phyloP scores from a whole-genome alignment of 1,140 invertebrate genomes.

The Orchestia grillus region DNA sequence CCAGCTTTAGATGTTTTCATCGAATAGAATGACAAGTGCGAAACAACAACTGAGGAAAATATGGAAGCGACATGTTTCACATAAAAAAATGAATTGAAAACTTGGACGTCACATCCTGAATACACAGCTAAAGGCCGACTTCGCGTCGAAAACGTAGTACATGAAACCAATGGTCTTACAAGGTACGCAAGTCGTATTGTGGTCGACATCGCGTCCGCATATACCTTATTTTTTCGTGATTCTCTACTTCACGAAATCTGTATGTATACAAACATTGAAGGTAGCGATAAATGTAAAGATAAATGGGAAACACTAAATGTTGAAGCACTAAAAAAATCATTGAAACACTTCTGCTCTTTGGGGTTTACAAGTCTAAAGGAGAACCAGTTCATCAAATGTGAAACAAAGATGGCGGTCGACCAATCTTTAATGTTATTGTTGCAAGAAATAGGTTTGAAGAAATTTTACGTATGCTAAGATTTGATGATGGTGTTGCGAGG shows the following conservation, averaged over 20 bases:
- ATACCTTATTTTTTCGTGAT: neutral
- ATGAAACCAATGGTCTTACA: neutral
- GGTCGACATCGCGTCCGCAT: neutral
- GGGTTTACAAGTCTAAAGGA: conserved; percentile 51
- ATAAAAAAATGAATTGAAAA: neutral
- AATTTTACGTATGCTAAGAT: conserved; percentile 19
- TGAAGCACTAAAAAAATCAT: neutral
- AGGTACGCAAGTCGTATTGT: neutral
- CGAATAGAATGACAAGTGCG: neutral
- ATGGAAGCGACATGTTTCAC: neutral
- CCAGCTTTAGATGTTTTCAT: neutral
- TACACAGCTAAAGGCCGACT: neutral
- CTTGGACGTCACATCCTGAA: neutral
- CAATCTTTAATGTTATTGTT: conserved; percentile 38
- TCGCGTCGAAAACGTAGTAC: conserved; percentile 26
- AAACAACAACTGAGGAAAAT: neutral
- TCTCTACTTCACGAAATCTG: conserved; percentile 46
- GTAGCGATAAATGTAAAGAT: neutral
- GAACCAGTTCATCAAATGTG: conserved; percentile 52
- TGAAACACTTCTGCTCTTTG: conserved; percentile 23
- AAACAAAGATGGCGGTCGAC: neutral
- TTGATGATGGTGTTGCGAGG: neutral
- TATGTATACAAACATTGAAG: conserved; percentile 35
- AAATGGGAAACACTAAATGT: neutral
- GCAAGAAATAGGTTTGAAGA: conserved; percentile 46